A percentile compares a stretch with the other conserved stretches of the same genome.
Conservation (phyloP, 2,113 vertebrate genomes). For the Galemys pyrenaicus region DNA sequence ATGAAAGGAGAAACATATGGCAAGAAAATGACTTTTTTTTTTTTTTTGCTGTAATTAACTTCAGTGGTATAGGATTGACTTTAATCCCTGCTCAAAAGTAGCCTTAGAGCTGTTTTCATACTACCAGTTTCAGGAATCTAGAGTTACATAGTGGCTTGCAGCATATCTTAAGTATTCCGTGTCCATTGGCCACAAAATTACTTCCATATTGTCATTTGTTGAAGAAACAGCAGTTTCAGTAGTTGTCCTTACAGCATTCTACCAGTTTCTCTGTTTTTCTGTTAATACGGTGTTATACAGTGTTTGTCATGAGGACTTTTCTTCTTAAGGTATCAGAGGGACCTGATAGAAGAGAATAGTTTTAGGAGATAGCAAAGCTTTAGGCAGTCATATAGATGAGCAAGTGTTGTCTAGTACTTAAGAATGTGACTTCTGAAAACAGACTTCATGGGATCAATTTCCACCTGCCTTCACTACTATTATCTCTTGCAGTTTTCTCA, state of each 20-base stretch:
- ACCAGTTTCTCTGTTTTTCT: background rate
- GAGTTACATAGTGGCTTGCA: background rate
- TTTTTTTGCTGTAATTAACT: slow-evolving; percentile 8
- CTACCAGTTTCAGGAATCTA: background rate
- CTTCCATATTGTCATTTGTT: slow-evolving; percentile 27
- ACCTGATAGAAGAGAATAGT: background rate
- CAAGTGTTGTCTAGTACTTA: background rate
- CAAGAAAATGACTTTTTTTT: slow-evolving; percentile 45
- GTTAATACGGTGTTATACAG: background rate
- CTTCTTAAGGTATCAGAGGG: background rate
- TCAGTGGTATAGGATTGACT: background rate
- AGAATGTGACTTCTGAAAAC: background rate
- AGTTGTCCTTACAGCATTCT: background rate
- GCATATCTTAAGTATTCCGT: background rate
- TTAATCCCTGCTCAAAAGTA: slow-evolving; percentile 25
- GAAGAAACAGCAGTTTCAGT: background rate
- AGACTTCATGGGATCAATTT: rapidly evolving
- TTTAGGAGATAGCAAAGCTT: background rate
- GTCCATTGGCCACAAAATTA: slow-evolving; percentile 43
- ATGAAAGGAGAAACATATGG: slow-evolving; percentile 40
- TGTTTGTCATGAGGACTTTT: background rate
- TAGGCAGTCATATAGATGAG: background rate
- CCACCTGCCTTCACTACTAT: background rate
- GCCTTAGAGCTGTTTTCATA: background rate
- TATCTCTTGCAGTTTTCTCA: background rate